Evolutionary conservation across 2,113 vertebrate genomes (phyloP).

Genomic region (Penelope pileata): DNA sequence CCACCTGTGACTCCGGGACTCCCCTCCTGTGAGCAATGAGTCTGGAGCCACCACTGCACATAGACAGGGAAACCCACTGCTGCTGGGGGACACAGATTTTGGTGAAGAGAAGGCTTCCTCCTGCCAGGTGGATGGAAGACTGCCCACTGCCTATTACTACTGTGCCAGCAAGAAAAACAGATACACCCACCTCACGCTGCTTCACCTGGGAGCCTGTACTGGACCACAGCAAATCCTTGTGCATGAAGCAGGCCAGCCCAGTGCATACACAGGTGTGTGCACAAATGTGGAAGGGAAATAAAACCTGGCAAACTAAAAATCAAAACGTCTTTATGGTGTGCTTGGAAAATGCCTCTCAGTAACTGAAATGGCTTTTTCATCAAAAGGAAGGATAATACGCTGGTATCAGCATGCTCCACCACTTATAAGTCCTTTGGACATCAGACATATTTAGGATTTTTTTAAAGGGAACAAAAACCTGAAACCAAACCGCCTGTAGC

Average conservation of each 20-base stretch:
- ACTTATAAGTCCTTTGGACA: neutral
- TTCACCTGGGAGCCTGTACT: neutral
- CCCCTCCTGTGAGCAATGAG: neutral
- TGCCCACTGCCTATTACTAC: neutral
- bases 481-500: constrained; percentile 35
- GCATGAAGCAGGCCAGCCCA: neutral
- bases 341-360: neutral
- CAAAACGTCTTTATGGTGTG: neutral
- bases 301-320: neutral
- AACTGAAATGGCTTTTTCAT: neutral
- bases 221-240: neutral
- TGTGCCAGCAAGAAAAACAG: neutral
- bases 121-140: neutral
- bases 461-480: constrained; percentile 46
- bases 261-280: neutral
- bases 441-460: constrained; percentile 19
- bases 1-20: neutral
- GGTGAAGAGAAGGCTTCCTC: neutral
- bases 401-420: neutral
- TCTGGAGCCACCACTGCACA: neutral
- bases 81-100: neutral
- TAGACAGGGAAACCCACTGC: neutral
- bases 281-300: neutral
- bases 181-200: neutral
- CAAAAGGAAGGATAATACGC: neutral